Conservation (phyloP, 2,888 invertebrate genomes). For the Lepidocyrtinus sp. region DNA sequence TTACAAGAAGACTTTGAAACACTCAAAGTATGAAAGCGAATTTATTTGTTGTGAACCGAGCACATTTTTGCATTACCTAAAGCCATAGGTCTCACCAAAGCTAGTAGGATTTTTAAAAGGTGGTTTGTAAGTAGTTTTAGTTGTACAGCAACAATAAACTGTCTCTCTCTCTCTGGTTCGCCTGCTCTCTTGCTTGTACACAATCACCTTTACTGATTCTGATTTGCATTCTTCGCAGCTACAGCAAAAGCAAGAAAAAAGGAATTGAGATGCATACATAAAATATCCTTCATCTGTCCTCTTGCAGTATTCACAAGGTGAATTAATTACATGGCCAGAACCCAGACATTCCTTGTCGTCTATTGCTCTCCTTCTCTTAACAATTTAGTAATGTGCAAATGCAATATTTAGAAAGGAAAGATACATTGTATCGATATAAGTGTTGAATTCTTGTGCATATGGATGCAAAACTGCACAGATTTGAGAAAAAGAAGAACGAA, state of each 20-base stretch:
- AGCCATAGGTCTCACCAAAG: neutral
- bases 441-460: slow-evolving; percentile 6
- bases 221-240: slow-evolving; percentile 9
- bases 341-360: slow-evolving; percentile 43
- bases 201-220: neutral
- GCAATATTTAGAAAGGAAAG: neutral
- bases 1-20: too few species aligned
- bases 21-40: too few species aligned
- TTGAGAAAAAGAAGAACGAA: neutral
- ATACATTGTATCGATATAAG: neutral
- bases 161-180: too few species aligned
- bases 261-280: slow-evolving; percentile 48
- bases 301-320: slow-evolving; percentile 45
- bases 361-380: slow-evolving; percentile 6
- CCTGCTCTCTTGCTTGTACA: neutral
- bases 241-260: slow-evolving; percentile 10
- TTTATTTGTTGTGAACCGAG: neutral
- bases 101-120: neutral
- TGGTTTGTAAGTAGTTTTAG: neutral
- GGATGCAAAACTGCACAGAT: slow-evolving; percentile 13
- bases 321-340: slow-evolving; percentile 54
- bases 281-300: slow-evolving; percentile 59
- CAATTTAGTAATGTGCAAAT: slow-evolving; percentile 11
- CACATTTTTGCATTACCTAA: too few species aligned
- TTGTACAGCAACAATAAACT: neutral